A percentile compares a stretch with the other conserved stretches of the same genome.
Conservation (phyloP, 2,888 invertebrate species). For the Epinotia brunnichana region DNA sequence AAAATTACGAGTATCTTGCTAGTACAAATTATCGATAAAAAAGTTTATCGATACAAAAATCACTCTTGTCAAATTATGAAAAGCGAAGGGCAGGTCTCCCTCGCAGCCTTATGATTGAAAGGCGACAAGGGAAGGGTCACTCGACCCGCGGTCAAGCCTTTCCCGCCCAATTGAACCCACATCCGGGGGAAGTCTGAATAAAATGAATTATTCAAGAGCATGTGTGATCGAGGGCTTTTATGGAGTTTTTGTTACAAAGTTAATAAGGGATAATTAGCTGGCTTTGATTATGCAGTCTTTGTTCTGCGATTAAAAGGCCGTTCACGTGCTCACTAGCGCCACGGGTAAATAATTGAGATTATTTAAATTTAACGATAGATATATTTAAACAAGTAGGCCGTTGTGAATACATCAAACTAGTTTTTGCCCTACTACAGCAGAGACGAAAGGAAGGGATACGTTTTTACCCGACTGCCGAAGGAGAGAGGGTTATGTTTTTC, state of each 20-base stretch:
- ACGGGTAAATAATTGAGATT: no score
- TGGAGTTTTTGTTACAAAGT: constrained; percentile 19
- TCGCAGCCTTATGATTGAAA: constrained; percentile 64
- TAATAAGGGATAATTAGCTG: constrained; percentile 34
- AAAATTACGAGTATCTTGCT: no score
- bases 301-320: constrained; percentile 3
- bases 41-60: background rate
- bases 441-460: no score
- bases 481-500: no score
- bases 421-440: no score
- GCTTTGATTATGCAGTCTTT: constrained; percentile 3
- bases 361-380: no score
- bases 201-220: constrained; percentile 54
- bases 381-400: no score
- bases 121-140: constrained; percentile 74
- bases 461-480: no score
- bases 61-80: constrained; percentile 20
- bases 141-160: constrained; percentile 76
- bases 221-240: constrained; percentile 46
- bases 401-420: no score
- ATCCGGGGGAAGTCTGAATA: constrained; percentile 42
- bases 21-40: background rate
- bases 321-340: no score
- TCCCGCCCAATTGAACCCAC: constrained; percentile 73
- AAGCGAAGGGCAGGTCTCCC: constrained; percentile 28